Evolutionary conservation across 2,888 invertebrate genomes (phyloP), one percentile per base, ranked within the genome.

Genomic region (Rhamphomyia laevipes): DNA sequence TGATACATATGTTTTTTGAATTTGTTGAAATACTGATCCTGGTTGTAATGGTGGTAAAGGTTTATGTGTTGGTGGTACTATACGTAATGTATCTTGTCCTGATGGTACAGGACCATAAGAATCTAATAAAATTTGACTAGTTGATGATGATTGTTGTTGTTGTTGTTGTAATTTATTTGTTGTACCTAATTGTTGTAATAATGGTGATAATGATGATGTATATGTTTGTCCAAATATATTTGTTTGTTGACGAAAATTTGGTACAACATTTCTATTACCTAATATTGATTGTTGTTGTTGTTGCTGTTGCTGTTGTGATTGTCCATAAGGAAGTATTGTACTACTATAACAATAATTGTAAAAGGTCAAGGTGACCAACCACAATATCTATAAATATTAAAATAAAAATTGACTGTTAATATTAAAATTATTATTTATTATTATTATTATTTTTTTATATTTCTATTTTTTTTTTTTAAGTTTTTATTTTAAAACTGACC

Each of bases 401-500:
- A n/a, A n/a, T n/a, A 23, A 27, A 35, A 35, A 35, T 35, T 35
- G 11, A 35, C 13, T 35, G n/a, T n/a, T 35, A 13, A 35, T n/a
- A 30, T n/a, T 35, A 33, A 33, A 6, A 33, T 35, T n/a, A 7
- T n/a, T n/a, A n/a, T 6, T 9, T 30, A 30, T 30, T 30, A 30
- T 30, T 30, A 30, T 30, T 30, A 30, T 9, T 6, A 21, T 17
- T 41, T 41, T 37, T n/a, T 13, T 4, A 13, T 17, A 17, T 21
- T 17, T 17, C 21, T 21, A 10, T 41, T n/a, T n/a, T n/a, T n/a
- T n/a, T n/a, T n/a, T n/a, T n/a, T n/a, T n/a, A n/a, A n/a, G n/a
- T n/a, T n/a, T n/a, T n/a, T n/a, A n/a, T n/a, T n/a, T n/a, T n/a
- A 35, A 53, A 54, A 48, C 53, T 53, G 51, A 53, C 53, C 53